Base-by-base conservation (phyloP, 2,797 vertebrate genomes). In the Erithacus rubecula region DNA sequence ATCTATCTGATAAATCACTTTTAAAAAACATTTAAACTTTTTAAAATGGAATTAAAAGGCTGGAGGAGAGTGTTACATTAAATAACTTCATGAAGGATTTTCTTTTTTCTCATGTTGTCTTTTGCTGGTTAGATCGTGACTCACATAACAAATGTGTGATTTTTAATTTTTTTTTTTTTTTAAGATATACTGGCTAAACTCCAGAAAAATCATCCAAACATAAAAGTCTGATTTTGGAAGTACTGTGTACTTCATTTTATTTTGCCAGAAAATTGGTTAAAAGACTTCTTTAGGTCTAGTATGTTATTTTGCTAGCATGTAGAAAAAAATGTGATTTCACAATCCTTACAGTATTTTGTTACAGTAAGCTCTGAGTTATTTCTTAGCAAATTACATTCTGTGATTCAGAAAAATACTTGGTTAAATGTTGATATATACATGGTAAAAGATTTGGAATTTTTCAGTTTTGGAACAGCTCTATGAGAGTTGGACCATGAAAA, bases 131-230 rank as follows among this genome's bases (percentile, higher is more conserved):
- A 88, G 87, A 95, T 95, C 63, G 55, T 96, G 93, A 96, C 89
- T 96, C 93, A 94, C 89, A 79, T 94, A 93, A 94, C 72, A 93
- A 92, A 95, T 68, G 83, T 94, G 93, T 93, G 92, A 64, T 60
- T 59, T 59, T 82, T 49, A 32, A 15, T 47, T 47, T 27, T 60
- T 63, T 47, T 77, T 72, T 76, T 72, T 90, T 41, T 4, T 13
- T 24, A 46, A 90, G n/a, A 67, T 44, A 41, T 43, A 53, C 83
- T 95, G 84, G 83, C 93, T 91, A 67, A 84, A 88, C 59, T 90
- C 91, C 95, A 95, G 85, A 64, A 90, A 91, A 79, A 34, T 83
- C 44, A 95, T 92, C 59, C 56, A 79, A 41, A 69, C 63, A 86
- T 72, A 46, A 90, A 83, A 82, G n/a, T 22, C 70, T 82, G 67